Base-by-base conservation (phyloP, 2,888 invertebrate genomes). In the Seladonia tumulorum region DNA sequence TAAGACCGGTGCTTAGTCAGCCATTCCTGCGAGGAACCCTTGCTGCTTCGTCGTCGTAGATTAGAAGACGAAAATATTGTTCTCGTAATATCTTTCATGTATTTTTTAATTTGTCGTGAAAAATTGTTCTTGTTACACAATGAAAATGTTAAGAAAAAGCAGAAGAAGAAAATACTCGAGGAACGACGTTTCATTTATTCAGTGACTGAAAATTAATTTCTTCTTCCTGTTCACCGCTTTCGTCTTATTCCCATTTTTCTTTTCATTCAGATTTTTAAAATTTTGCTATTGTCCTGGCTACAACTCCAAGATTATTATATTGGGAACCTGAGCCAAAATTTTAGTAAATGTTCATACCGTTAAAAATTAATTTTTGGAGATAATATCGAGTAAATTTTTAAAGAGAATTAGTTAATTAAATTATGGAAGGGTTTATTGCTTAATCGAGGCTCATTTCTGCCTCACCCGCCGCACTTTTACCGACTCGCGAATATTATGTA, bases 1-100 rank as follows among this genome's bases (percentile, higher is more conserved):
- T 72, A 35, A 45, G 63, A 29, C 22, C 25, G 2, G 3, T 18
- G 79, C 66, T 79, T 68, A n/a, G 72, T 57, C 57, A 39, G 80
- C 45, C 72, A n/a, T n/a, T 5, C 35, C 16, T 29, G 22, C 5
- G 1, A 14, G 16, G 47, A 45, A 29, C 16, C 16, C 3, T 4
- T 4, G 63, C 16, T 25, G n/a, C 4, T 29, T 5, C 1, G 22
- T 60, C 12, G 22, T 57, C 39, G 35, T 8, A 22, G 66, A 66
- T 35, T 35, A 8, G 3, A 16, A 0, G 5, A 3, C 18, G 66
- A 35, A 35, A 66, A 66, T 35, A 66, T 66, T 66, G 3, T 35
- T 18, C 35, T 18, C 3, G 18, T 16, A 16, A 14, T 5, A 14
- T 4, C 29, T 63, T 29, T 16, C 2, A 12, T 12, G 0, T 25